Percentiles rank a stretch among this genome's conserved stretches.
Conservation (phyloP, 2,113 vertebrate genomes). For the Scopus umbretta region DNA sequence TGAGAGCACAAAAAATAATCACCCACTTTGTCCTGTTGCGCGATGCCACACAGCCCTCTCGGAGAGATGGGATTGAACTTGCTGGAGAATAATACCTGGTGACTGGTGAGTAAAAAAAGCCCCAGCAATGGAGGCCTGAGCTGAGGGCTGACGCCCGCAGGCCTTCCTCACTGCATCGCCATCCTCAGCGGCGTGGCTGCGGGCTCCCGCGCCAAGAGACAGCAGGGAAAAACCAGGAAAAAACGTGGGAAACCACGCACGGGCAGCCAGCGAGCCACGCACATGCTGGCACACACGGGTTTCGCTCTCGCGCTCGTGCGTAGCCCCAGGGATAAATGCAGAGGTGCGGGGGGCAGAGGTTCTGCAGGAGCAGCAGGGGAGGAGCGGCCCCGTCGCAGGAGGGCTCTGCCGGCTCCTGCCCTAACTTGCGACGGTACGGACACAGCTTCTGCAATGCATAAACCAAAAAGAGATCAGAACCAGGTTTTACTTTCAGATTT, state of each 20-base stretch:
- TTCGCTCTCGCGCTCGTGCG: fast-evolving
- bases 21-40: background rate
- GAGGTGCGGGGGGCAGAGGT: background rate
- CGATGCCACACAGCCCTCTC: background rate
- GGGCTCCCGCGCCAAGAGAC: background rate
- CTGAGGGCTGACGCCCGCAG: background rate
- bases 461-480: background rate
- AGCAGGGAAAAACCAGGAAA: background rate
- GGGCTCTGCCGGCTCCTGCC: background rate
- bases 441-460: background rate
- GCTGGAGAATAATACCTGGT: background rate
- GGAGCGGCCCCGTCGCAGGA: background rate
- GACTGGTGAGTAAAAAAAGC: background rate
- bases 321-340: fast-evolving
- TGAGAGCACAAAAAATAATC: background rate
- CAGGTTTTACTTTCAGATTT: background rate
- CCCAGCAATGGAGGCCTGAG: background rate
- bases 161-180: background rate
- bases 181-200: background rate
- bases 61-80: background rate
- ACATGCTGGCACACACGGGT: background rate
- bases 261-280: background rate
- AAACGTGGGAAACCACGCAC: fast-evolving
- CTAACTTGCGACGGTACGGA: background rate
- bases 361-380: background rate